phyloP scores from a whole-genome alignment of 2,113 vertebrate species.

The Erythrolamprus reginae region DNA sequence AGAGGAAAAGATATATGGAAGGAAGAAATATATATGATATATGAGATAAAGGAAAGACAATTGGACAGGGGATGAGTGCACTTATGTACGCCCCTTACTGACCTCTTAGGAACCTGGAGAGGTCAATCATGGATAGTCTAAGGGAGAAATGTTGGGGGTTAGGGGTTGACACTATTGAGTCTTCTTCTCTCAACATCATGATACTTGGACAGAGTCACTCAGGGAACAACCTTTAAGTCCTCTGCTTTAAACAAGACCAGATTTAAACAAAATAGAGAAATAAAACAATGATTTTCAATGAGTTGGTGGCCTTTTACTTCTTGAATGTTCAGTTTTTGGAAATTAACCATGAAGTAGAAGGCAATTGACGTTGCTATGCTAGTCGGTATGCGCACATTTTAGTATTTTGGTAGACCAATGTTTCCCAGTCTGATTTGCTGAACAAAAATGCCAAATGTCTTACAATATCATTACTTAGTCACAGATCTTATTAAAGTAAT shows the following conservation, averaged over 20 bases:
- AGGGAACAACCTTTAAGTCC: not conserved
- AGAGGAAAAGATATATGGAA: no score
- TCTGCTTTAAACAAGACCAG: not conserved
- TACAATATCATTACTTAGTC: slow-evolving; percentile 35
- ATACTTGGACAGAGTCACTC: not conserved
- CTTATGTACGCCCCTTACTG: no score
- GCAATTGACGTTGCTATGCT: slow-evolving; percentile 5
- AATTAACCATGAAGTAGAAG: slow-evolving; percentile 26
- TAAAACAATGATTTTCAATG: not conserved
- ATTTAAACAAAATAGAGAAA: not conserved
- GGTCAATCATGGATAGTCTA: no score
- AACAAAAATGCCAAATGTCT: slow-evolving; percentile 21
- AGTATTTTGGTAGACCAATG: not conserved
- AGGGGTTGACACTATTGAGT: no score
- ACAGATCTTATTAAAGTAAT: slow-evolving; percentile 48
- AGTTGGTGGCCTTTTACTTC: not conserved
- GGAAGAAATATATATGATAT: no score
- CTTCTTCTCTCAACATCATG: not conserved
- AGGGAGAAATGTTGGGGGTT: no score
- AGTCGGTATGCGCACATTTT: slow-evolving; percentile 15
- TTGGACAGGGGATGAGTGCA: no score
- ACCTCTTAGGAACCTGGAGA: no score
- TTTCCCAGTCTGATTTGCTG: slow-evolving; percentile 19
- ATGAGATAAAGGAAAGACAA: no score
- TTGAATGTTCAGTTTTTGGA: not conserved